Percentiles rank a stretch among this genome's conserved stretches.
Conservation (phyloP, 2,888 invertebrate genomes). For the Cerastoderma edule region DNA sequence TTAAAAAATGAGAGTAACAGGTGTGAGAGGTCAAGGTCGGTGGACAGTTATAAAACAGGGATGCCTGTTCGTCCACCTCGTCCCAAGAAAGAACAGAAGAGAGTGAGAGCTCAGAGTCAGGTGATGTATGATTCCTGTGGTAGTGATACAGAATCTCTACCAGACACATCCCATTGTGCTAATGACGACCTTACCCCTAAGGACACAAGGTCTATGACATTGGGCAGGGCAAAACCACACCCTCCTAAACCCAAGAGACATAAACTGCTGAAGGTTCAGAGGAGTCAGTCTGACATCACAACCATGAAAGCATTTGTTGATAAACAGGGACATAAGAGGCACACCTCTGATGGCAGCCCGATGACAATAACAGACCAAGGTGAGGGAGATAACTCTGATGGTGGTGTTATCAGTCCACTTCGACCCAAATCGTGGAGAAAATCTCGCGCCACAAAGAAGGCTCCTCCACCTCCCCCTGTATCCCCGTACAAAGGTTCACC, state of each 20-base stretch:
- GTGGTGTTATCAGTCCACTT: not conserved
- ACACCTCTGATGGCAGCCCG: slow-evolving; percentile 23
- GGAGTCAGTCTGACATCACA: slow-evolving; percentile 76
- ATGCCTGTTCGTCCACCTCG: slow-evolving; percentile 72
- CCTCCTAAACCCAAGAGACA: slow-evolving; percentile 78
- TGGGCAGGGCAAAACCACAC: slow-evolving; percentile 61
- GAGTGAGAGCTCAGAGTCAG: slow-evolving; percentile 45
- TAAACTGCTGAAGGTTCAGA: slow-evolving; percentile 65
- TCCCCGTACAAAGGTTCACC: slow-evolving; percentile 37
- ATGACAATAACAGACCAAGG: not conserved
- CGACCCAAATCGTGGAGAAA: slow-evolving; percentile 42
- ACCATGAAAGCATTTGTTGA: slow-evolving; percentile 65
- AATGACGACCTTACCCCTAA: slow-evolving; percentile 29
- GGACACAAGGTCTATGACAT: slow-evolving; percentile 42
- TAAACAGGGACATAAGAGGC: slow-evolving; percentile 41
- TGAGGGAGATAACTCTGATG: slow-evolving; percentile 7
- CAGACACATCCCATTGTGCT: slow-evolving; percentile 41
- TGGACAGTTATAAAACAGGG: slow-evolving; percentile 35
- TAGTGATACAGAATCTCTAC: slow-evolving; percentile 62
- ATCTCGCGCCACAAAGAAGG: slow-evolving; percentile 69
- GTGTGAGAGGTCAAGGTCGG: slow-evolving; percentile 47
- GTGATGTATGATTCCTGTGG: slow-evolving; percentile 54
- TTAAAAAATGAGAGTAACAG: slow-evolving; percentile 5
- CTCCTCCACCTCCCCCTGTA: slow-evolving; percentile 72
- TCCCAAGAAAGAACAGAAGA: slow-evolving; percentile 66